Conservation (phyloP, 2,797 vertebrate genomes). For the Pempheris klunzingeri region DNA sequence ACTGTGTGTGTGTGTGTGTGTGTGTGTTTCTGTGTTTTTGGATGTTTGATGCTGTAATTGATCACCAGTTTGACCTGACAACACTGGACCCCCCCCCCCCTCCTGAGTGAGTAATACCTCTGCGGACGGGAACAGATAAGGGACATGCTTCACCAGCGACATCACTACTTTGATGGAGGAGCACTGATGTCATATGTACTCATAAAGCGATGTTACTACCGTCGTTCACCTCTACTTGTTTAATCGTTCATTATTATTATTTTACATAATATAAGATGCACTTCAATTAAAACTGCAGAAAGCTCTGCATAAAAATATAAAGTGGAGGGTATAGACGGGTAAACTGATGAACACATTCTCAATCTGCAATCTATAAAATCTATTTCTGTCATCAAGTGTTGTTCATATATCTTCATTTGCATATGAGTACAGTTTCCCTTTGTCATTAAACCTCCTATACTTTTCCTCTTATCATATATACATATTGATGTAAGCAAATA, state of each 20-base stretch:
- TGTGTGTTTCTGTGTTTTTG: too few species aligned
- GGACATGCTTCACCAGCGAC: slow-evolving; percentile 93
- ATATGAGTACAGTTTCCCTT: neutral
- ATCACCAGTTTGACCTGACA: slow-evolving; percentile 98
- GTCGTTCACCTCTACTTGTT: slow-evolving; percentile 42
- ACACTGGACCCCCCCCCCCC: slow-evolving; percentile 84
- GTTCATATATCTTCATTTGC: neutral
- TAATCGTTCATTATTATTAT: neutral
- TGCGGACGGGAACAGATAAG: slow-evolving; percentile 95
- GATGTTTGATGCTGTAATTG: slow-evolving; percentile 92
- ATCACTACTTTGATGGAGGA: slow-evolving; percentile 92
- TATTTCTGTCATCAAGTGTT: too few species aligned
- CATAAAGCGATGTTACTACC: slow-evolving; percentile 85
- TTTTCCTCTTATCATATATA: neutral
- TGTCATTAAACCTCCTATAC: neutral
- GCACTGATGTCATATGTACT: slow-evolving; percentile 90
- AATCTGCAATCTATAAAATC: too few species aligned
- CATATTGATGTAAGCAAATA: neutral
- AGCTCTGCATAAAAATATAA: neutral
- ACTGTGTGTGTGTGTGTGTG: neutral
- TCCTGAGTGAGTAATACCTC: slow-evolving; percentile 93
- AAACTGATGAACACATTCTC: too few species aligned
- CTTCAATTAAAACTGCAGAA: neutral
- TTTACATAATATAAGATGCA: neutral
- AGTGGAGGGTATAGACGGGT: too few species aligned